Percentiles rank a stretch among this genome's conserved stretches.
Evolutionary conservation across 1,140 invertebrate genomes (phyloP).

Genomic region (Argopecten irradians): DNA sequence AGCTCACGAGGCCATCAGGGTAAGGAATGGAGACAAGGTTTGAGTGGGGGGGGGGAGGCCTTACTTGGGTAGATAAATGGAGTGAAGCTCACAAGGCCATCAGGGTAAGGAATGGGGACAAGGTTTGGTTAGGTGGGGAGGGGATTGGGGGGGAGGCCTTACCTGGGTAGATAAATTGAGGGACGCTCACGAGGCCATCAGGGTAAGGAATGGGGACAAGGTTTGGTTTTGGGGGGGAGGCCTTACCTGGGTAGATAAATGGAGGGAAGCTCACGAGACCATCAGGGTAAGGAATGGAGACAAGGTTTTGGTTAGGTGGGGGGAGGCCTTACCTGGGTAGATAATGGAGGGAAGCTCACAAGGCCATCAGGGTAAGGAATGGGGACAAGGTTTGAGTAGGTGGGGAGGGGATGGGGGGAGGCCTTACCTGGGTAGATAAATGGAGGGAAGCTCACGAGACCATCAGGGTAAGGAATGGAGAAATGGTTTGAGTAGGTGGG

Average conservation of each 20-base stretch:
- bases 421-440: conserved; percentile 72
- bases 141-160: neutral
- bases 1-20: conserved; percentile 69
- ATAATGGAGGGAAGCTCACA: conserved; percentile 73
- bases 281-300: conserved; percentile 57
- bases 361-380: conserved; percentile 65
- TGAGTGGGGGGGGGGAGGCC: neutral
- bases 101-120: conserved; percentile 49
- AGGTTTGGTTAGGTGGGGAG: neutral
- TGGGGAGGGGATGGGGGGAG: neutral
- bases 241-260: conserved; percentile 74
- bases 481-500: neutral
- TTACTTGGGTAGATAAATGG: conserved; percentile 74
- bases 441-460: conserved; percentile 71
- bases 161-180: conserved; percentile 74
- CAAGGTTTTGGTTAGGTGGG: neutral
- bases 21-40: conserved; percentile 26
- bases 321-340: conserved; percentile 59
- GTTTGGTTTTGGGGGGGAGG: neutral
- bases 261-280: conserved; percentile 70
- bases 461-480: conserved; percentile 58
- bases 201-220: conserved; percentile 43
- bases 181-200: conserved; percentile 70
- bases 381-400: neutral
- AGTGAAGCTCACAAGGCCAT: conserved; percentile 70